phyloP scores from a whole-genome alignment of 2,888 invertebrate genomes.

The Amphimallon solstitiale region DNA sequence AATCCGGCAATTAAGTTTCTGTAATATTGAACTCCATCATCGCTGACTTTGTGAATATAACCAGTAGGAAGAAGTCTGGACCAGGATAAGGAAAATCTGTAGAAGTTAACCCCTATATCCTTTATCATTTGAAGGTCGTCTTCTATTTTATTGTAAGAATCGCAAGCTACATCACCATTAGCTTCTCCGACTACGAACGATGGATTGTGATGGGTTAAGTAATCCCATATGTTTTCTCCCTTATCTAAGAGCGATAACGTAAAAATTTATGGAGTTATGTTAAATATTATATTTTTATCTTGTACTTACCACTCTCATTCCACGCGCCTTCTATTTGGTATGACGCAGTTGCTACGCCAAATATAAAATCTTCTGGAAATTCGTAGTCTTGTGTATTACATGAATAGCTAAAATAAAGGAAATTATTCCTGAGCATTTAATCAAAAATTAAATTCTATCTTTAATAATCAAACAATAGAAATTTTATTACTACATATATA shows the following conservation, averaged over 20 bases:
- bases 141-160: slow-evolving; percentile 74
- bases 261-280: not conserved
- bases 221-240: slow-evolving; percentile 73
- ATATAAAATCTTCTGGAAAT: slow-evolving; percentile 42
- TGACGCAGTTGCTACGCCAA: slow-evolving; percentile 51
- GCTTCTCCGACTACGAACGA: slow-evolving; percentile 67
- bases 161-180: slow-evolving; percentile 74
- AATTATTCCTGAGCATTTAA: too few relatives aligned
- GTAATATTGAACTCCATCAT: slow-evolving; percentile 79
- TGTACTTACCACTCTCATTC: slow-evolving; percentile 37
- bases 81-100: slow-evolving; percentile 82
- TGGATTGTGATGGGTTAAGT: slow-evolving; percentile 64
- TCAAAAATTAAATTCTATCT: too few relatives aligned
- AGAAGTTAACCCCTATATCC: slow-evolving; percentile 72
- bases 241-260: slow-evolving; percentile 63
- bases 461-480: too few relatives aligned
- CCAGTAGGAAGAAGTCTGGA: slow-evolving; percentile 78
- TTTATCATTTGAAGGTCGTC: slow-evolving; percentile 73
- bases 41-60: slow-evolving; percentile 72
- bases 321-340: slow-evolving; percentile 48
- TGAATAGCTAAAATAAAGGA: slow-evolving; percentile 55
- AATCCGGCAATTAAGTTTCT: slow-evolving; percentile 79
- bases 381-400: slow-evolving; percentile 55
- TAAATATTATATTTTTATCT: too few relatives aligned
- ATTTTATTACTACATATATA: too few relatives aligned